Percentiles rank a stretch among this genome's conserved stretches.
Evolutionary conservation across 2,113 vertebrate species (phyloP).

Genomic region (Mesembrinibis cayennensis): DNA sequence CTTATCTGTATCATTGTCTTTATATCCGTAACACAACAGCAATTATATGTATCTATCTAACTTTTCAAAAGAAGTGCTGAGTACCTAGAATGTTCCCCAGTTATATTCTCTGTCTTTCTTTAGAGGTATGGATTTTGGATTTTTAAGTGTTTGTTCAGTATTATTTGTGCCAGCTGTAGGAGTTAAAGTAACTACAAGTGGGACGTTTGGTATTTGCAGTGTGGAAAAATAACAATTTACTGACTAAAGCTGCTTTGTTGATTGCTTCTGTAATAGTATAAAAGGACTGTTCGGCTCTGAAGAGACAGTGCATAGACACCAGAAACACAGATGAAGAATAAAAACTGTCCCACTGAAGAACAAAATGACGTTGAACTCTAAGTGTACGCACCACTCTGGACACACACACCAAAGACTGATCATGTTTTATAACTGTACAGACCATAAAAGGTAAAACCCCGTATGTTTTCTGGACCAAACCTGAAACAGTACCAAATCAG

Average conservation of each 20-base stretch:
- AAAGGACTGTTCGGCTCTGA: not conserved
- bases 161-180: not conserved
- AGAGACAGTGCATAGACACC: not conserved
- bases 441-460: not conserved
- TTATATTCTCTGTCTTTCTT: not conserved
- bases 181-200: not conserved
- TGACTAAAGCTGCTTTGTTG: not conserved
- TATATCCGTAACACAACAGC: not conserved
- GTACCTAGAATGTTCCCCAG: not conserved
- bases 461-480: accelerated
- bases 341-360: not conserved
- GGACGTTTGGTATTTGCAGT: not conserved
- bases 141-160: not conserved
- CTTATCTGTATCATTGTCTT: not conserved
- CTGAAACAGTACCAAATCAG: not conserved
- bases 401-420: not conserved
- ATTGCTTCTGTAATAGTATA: not conserved
- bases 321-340: not conserved
- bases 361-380: not conserved
- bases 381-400: too few relatives aligned
- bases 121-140: not conserved
- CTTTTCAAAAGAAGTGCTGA: not conserved
- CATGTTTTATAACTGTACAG: not conserved
- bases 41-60: not conserved
- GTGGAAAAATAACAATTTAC: not conserved